Evolutionary conservation across 2,797 vertebrate genomes (phyloP).

Genomic region (Chlorospingus flavigularis): DNA sequence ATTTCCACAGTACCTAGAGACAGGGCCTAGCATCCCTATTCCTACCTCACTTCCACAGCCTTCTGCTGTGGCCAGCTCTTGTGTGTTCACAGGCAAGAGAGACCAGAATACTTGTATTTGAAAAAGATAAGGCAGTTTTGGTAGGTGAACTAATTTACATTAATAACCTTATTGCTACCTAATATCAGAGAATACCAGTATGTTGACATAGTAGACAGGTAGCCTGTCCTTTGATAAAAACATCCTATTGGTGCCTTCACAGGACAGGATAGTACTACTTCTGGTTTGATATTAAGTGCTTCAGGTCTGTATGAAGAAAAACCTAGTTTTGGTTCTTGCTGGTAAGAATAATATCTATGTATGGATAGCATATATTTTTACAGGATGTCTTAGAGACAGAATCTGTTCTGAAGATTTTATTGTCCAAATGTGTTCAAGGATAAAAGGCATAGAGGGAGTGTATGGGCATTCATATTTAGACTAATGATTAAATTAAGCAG

Average conservation of each 20-base stretch:
- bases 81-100: background rate
- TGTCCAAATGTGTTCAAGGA: background rate
- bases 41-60: background rate
- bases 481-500: background rate
- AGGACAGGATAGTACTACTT: background rate
- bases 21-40: accelerated
- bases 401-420: background rate
- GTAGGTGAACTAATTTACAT: background rate
- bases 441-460: background rate
- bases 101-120: background rate
- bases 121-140: background rate
- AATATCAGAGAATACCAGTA: background rate
- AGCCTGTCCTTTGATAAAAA: background rate
- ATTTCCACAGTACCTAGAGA: background rate
- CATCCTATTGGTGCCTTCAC: background rate
- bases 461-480: background rate
- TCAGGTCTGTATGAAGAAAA: background rate
- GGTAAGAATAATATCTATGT: background rate
- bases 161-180: background rate
- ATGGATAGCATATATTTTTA: background rate
- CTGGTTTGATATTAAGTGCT: background rate
- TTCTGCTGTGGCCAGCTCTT: background rate
- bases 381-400: background rate
- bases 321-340: background rate
- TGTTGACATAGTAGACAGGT: background rate